Base-by-base conservation (phyloP, 1,140 invertebrate species). In the Papilio polyxenes region DNA sequence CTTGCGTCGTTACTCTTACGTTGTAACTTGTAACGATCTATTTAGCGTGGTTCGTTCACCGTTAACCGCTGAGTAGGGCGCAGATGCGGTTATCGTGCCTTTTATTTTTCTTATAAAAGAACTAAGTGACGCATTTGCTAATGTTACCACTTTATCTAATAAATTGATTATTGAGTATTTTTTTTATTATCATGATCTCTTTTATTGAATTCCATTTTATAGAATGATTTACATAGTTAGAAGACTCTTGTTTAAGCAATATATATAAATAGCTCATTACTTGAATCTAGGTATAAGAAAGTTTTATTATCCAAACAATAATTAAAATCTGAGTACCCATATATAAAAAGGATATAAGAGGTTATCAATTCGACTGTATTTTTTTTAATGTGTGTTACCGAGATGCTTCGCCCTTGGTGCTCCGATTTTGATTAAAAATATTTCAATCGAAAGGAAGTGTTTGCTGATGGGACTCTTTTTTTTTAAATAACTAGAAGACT, bases 51-150 rank as follows among this genome's bases (percentile, higher is more conserved):
- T 93, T 90, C 91, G 88, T 91, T 92, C 88, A 91, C 89, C 90
- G 91, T 89, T 87, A 86, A 82, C 81, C 53, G 20, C 31, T 86
- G 85, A 83, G 85, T 85, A 84, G 84, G 86, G 84, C 86, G 85
- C 88, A 90, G 89, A 92, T 91, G 91, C 89, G 88, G 88, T 92
- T 93, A 93, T 92, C 89, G 85, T 88, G 84, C 84, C 86, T 89
- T 91, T 93, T 72, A 72, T 92, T 92, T 92, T 93, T 93, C 89
- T 92, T 92, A 92, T 91, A 92, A 90, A 91, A 91, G 88, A 89
- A 90, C 88, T 90, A 91, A 88, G 87, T 92, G 91, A 93, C 91
- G 91, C 91, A 92, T 84, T 88, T 80, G 87, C 9, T 56, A 53
- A 10, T 76, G 75, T 53, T 10, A 2, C n/a, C 49, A 77, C 20